phyloP scores from a whole-genome alignment of 2,797 vertebrate species.

The Passerculus sandwichensis region DNA sequence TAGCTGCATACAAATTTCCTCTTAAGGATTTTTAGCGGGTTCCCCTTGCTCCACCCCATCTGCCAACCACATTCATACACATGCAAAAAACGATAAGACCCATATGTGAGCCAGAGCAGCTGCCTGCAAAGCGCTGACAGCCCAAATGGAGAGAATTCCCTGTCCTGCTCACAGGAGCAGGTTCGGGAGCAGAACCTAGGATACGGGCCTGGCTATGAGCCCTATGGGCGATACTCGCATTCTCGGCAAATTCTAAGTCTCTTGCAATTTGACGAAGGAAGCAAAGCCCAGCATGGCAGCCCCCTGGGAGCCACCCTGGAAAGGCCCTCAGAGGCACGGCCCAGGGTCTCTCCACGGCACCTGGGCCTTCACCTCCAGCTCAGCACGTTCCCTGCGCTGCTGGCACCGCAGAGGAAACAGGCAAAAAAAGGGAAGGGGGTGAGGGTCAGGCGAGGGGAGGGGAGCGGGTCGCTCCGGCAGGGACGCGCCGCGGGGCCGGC shows the following conservation, averaged over 20 bases:
- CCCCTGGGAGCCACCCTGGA: no score
- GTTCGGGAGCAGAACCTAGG: neutral
- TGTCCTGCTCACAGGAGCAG: neutral
- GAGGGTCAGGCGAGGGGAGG: neutral
- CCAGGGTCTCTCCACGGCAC: neutral
- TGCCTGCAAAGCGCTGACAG: neutral
- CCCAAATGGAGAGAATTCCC: neutral
- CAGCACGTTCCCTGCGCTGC: accelerated
- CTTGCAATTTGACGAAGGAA: neutral
- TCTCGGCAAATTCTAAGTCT: neutral
- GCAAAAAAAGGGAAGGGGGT: neutral
- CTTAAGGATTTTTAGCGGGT: neutral
- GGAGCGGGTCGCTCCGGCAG: neutral
- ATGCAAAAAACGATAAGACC: neutral
- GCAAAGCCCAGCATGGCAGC: no score
- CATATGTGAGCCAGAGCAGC: neutral
- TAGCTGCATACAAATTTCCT: neutral
- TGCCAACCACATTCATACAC: neutral
- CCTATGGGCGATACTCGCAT: accelerated
- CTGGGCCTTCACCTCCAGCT: neutral
- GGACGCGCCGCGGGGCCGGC: neutral
- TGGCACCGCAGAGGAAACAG: accelerated
- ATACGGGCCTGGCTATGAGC: accelerated
- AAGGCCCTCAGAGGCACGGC: neutral
- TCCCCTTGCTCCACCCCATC: neutral